Conservation (phyloP, 2,888 invertebrate species). For the Molorchus minor region DNA sequence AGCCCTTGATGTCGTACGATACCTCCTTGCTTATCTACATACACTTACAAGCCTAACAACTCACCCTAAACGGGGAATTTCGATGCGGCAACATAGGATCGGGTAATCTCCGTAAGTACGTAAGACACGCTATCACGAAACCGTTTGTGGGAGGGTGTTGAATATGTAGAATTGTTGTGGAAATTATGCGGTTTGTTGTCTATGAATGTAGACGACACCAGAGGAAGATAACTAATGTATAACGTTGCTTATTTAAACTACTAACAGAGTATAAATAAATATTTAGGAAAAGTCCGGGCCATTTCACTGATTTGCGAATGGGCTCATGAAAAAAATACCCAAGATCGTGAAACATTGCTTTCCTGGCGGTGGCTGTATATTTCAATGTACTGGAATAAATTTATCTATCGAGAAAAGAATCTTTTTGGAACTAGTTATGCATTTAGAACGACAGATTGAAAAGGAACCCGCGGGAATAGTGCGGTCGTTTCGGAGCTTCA, state of each 20-base stretch:
- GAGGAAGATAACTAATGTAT: no score
- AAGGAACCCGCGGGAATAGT: conserved; percentile 51
- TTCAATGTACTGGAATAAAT: conserved; percentile 35
- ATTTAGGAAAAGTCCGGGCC: no score
- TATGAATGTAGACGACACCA: no score
- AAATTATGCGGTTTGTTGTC: no score
- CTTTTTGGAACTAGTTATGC: conserved; percentile 43
- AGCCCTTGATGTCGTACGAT: no score
- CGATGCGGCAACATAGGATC: neutral
- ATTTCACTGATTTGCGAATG: no score
- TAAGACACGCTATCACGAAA: neutral
- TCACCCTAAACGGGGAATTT: neutral
- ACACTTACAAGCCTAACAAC: neutral
- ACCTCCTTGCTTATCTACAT: no score
- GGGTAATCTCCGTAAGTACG: neutral
- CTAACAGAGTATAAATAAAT: no score
- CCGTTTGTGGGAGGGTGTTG: no score
- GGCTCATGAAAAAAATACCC: no score
- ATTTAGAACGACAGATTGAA: conserved; percentile 54
- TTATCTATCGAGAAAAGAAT: conserved; percentile 38
- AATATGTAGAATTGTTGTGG: no score
- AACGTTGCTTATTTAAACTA: no score
- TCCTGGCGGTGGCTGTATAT: conserved; percentile 33
- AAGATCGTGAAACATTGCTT: conserved; percentile 32
- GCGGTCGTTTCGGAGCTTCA: conserved; percentile 23